phyloP scores from a whole-genome alignment of 2,888 invertebrate species.

The Craniophora ligustri region DNA sequence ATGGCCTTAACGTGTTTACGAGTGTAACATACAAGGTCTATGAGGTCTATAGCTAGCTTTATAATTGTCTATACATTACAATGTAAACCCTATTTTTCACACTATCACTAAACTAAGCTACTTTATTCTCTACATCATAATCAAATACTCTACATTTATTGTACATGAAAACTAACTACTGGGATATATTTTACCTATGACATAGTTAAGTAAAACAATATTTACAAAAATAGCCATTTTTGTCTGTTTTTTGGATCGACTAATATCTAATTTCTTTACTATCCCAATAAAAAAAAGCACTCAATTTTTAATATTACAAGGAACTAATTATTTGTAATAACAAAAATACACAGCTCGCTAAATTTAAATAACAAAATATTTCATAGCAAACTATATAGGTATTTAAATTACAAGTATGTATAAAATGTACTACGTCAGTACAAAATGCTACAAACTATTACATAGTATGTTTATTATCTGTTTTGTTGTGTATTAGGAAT shows the following conservation, averaged over 20 bases:
- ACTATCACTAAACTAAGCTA: slow-evolving; percentile 83
- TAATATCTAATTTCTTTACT: slow-evolving; percentile 67
- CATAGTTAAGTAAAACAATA: slow-evolving; percentile 83
- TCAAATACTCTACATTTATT: slow-evolving; percentile 86
- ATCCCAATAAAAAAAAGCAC: slow-evolving; percentile 65
- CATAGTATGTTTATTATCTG: slow-evolving; percentile 49
- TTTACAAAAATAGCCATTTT: slow-evolving; percentile 87
- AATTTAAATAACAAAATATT: slow-evolving; percentile 55
- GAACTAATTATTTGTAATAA: slow-evolving; percentile 67
- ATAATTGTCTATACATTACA: slow-evolving; percentile 81
- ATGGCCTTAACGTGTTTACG: slow-evolving; percentile 65
- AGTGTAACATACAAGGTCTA: slow-evolving; percentile 71
- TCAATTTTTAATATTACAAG: slow-evolving; percentile 62
- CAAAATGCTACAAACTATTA: slow-evolving; percentile 70
- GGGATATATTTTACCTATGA: slow-evolving; percentile 84
- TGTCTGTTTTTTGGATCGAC: slow-evolving; percentile 76
- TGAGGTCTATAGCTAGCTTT: slow-evolving; percentile 73
- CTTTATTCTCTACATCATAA: slow-evolving; percentile 75
- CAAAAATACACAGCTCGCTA: slow-evolving; percentile 64
- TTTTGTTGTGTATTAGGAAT: slow-evolving; percentile 55
- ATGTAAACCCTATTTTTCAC: slow-evolving; percentile 78
- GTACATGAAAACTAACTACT: slow-evolving; percentile 87
- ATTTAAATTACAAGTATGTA: slow-evolving; percentile 57
- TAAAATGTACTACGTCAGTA: slow-evolving; percentile 71
- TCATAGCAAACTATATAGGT: slow-evolving; percentile 55